These are phyloP conservation scores for Trisateles emortualis DNA, from an alignment of 2,888 invertebrate genomes.

Conservation along the genomic window DNA sequence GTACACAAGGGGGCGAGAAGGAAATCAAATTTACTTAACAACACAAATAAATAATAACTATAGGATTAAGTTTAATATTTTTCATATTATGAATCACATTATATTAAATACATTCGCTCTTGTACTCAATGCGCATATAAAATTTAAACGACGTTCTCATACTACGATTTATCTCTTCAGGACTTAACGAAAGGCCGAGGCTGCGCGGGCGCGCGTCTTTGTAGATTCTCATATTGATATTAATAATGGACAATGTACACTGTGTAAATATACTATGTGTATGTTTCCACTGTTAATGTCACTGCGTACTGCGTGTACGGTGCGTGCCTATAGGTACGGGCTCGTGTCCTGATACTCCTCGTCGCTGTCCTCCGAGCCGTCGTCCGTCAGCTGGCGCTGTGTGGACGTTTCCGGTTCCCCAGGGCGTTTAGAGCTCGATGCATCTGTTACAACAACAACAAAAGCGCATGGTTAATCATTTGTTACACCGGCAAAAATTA, in stretches of 20 bases:
- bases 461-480: neutral
- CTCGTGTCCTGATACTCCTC: constrained; percentile 82
- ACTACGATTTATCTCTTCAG: constrained; percentile 66
- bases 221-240: constrained; percentile 42
- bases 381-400: constrained; percentile 83
- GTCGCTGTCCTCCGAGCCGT: constrained; percentile 78
- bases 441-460: constrained; percentile 63
- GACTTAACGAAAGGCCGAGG: constrained; percentile 50
- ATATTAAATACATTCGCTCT: constrained; percentile 80
- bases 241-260: constrained; percentile 50
- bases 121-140: constrained; percentile 71
- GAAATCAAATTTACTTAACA: constrained; percentile 70
- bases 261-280: constrained; percentile 55
- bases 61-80: constrained; percentile 62
- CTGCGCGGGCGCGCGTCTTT: constrained; percentile 37
- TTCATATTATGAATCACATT: constrained; percentile 47
- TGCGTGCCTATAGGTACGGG: constrained; percentile 71
- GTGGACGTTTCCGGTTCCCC: constrained; percentile 72
- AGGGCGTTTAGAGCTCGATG: constrained; percentile 77
- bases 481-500: too few species aligned
- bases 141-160: constrained; percentile 61
- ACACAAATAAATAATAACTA: constrained; percentile 75
- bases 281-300: constrained; percentile 33
- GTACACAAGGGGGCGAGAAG: constrained; percentile 61
- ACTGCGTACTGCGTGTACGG: neutral